Conservation (phyloP, 2,113 vertebrate genomes). For the Oplegnathus fasciatus region DNA sequence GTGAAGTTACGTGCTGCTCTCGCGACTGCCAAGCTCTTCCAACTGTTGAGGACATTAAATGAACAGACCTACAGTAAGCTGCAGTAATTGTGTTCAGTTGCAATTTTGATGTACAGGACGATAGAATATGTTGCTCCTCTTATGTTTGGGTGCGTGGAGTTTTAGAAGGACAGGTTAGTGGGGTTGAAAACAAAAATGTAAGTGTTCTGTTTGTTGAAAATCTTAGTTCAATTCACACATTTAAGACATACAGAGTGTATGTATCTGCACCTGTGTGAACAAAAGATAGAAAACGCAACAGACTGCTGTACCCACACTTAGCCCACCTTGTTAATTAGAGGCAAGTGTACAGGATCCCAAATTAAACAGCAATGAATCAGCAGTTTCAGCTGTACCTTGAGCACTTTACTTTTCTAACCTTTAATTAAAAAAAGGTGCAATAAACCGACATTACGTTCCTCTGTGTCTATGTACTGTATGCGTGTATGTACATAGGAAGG, state of each 20-base stretch:
- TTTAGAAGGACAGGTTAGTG: neutral
- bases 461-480: neutral
- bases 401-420: neutral
- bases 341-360: conserved; percentile 7
- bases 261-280: neutral
- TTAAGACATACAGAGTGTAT: neutral
- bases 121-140: neutral
- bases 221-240: neutral
- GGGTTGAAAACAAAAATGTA: too few species aligned
- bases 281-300: neutral
- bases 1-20: neutral
- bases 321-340: neutral
- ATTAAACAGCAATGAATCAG: neutral
- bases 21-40: neutral
- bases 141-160: neutral
- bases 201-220: neutral
- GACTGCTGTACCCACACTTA: neutral
- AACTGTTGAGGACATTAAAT: neutral
- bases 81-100: neutral
- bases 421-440: neutral
- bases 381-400: neutral
- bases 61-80: neutral
- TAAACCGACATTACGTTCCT: neutral
- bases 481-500: neutral
- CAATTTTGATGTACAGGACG: neutral